Percentiles rank a stretch among this genome's conserved stretches.
These are phyloP conservation scores for Apomyelois bistriatella DNA, from an alignment of 2,888 invertebrate genomes.

Conservation along the genomic window DNA sequence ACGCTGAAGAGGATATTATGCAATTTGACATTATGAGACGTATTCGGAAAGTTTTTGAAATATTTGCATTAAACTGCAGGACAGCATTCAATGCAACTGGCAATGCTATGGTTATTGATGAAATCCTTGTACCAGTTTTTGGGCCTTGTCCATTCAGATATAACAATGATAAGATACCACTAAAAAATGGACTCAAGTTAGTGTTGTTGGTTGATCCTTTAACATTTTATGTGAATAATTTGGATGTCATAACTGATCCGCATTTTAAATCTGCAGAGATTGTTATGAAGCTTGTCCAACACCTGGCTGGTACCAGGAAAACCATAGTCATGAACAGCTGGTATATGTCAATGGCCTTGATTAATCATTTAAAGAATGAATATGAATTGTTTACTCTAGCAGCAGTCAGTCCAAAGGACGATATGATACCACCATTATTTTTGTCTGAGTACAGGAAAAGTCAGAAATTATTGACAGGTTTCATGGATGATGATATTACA, in stretches of 20 bases:
- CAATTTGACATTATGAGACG: constrained; percentile 61
- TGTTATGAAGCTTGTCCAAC: constrained; percentile 54
- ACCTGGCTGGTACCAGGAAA: constrained; percentile 54
- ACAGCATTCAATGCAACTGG: constrained; percentile 47
- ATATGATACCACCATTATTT: constrained; percentile 61
- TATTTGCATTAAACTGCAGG: constrained; percentile 68
- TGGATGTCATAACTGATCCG: constrained; percentile 65
- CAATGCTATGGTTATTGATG: constrained; percentile 59
- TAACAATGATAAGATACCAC: constrained; percentile 55
- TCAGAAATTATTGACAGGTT: constrained; percentile 52
- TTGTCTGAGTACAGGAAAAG: constrained; percentile 48
- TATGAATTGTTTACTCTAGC: constrained; percentile 52
- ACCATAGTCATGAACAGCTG: constrained; percentile 64
- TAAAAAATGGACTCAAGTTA: constrained; percentile 63
- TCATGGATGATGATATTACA: constrained; percentile 48
- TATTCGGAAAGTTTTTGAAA: constrained; percentile 66
- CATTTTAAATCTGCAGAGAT: constrained; percentile 54
- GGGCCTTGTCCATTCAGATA: constrained; percentile 70
- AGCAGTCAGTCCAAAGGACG: constrained; percentile 50
- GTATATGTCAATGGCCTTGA: constrained; percentile 51
- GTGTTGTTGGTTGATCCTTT: constrained; percentile 59
- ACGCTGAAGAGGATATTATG: constrained; percentile 41
- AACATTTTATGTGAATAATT: constrained; percentile 64
- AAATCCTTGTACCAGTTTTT: constrained; percentile 61
- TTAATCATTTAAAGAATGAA: constrained; percentile 45